Evolutionary conservation across 2,797 vertebrate genomes (phyloP), one percentile per base, ranked within the genome.

Genomic region (Clarias pachynema): DNA sequence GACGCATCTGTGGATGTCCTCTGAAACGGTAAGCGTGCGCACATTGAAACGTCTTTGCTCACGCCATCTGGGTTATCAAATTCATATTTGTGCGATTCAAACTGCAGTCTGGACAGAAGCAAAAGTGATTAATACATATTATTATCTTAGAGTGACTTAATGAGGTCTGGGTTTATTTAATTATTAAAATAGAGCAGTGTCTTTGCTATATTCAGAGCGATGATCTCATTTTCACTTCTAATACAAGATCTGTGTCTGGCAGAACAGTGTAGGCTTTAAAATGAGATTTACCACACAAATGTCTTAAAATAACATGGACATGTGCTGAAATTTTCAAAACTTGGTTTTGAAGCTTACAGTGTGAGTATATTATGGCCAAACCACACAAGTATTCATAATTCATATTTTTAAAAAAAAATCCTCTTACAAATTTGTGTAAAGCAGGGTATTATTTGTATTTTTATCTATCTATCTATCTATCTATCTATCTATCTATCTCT

Each of bases 121-220:
- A 68, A 77, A 9, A 60, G 37, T 80, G 56, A 62, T 85, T 85
- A 56, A 80, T 53, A 6, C 12, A 15, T 81, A 26, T n/a, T 63
- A 73, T 65, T 74, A 81, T 74, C 40, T 62, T 60, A 80, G 60
- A 65, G 78, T 66, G 78, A 80, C 60, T 80, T 80, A 84, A 79
- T 84, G 63, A 79, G 83, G 83, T 68, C 49, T 79, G 20, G 63
- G 57, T 56, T 74, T 74, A 34, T 81, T 81, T 65, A 70, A 63
- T 53, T 85, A 63, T 85, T 80, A 73, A 79, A 29, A 62, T 5
- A 29, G 44, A 40, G 40, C 44, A 56, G 26, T n/a, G 22, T 63
- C 40, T 85, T 31, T 20, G 15, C 57, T 26, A 53, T 44, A 74
- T 75, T 37, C 65, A 49, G 40, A 59, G 44, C 31, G 22, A 2